A percentile compares a stretch with the other conserved stretches of the same genome.
Conservation (phyloP, 2,888 invertebrate genomes). For the Hydrotaea cyrtoneurina region DNA sequence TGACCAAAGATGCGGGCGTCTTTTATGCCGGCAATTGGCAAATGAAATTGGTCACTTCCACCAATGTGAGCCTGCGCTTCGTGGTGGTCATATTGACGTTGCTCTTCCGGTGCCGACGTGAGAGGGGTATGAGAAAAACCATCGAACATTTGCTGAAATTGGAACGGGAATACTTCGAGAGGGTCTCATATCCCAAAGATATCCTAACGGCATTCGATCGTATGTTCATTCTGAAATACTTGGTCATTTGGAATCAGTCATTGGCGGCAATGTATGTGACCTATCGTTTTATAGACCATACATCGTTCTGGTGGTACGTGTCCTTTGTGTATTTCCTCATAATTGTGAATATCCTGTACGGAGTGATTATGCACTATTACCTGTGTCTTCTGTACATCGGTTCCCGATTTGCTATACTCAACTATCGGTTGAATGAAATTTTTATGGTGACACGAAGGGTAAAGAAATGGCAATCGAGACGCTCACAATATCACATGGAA, state of each 20-base stretch:
- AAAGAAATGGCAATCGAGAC: background rate
- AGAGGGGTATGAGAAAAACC: conserved; percentile 27
- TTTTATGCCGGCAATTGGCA: conserved; percentile 47
- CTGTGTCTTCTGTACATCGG: conserved; percentile 41
- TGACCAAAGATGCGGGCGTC: background rate
- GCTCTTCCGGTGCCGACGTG: conserved; percentile 17
- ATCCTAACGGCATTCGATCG: conserved; percentile 6
- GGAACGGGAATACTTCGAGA: conserved; percentile 48
- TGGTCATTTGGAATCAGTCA: conserved; percentile 23
- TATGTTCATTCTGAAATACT: conserved; percentile 30
- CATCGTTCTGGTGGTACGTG: conserved; percentile 42
- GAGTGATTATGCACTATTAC: conserved; percentile 45
- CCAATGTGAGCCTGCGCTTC: conserved; percentile 43
- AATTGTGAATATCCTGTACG: conserved; percentile 40
- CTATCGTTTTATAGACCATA: background rate
- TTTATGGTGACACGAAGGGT: background rate
- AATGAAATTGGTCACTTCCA: conserved; percentile 49
- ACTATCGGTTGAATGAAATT: conserved; percentile 42
- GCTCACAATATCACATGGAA: conserved; percentile 43
- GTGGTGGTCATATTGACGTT: conserved; percentile 10
- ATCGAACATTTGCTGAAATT: conserved; percentile 35
- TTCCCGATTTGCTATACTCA: conserved; percentile 37
- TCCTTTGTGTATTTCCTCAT: conserved; percentile 15
- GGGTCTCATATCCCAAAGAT: conserved; percentile 13
- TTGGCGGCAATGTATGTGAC: background rate